Evolutionary conservation across 2,888 invertebrate genomes (phyloP).

Genomic region (Podotricha telesiphe): DNA sequence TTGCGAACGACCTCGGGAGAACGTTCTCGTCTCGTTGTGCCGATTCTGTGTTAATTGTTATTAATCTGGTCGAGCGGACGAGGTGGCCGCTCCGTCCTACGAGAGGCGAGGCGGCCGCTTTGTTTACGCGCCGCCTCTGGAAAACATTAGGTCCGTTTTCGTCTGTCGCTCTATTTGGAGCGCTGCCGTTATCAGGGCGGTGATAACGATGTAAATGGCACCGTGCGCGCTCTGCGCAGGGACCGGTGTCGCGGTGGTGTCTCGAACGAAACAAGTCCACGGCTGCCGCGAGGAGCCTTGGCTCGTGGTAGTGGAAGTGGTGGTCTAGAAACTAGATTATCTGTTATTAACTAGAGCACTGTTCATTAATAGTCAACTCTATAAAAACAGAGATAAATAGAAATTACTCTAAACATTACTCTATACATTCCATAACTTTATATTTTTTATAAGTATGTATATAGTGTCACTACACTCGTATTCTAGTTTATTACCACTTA

Average conservation of each 20-base stretch:
- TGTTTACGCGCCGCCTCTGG: conserved; percentile 32
- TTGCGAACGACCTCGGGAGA: conserved; percentile 59
- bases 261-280: conserved; percentile 69
- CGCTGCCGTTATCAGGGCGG: conserved; percentile 65
- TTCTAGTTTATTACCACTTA: background rate
- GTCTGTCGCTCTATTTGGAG: conserved; percentile 59
- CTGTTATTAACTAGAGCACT: conserved; percentile 25
- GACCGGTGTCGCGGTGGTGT: conserved; percentile 54
- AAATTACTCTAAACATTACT: background rate
- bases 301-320: conserved; percentile 61
- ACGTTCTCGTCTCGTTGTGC: conserved; percentile 40
- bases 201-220: conserved; percentile 72
- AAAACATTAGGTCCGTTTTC: conserved; percentile 48
- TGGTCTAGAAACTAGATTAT: conserved; percentile 17
- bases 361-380: conserved; percentile 18
- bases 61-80: conserved; percentile 46
- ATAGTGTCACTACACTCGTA: background rate
- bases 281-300: conserved; percentile 63
- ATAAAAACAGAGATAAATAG: conserved; percentile 6
- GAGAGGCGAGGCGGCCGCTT: conserved; percentile 27
- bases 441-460: background rate
- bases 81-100: conserved; percentile 40
- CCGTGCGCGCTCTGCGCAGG: conserved; percentile 53
- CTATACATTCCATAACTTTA: background rate
- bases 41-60: conserved; percentile 48